These are phyloP conservation scores for Gyrodactylus bullatarudis DNA, from an alignment of 1,140 invertebrate genomes.

Conservation along the genomic window DNA sequence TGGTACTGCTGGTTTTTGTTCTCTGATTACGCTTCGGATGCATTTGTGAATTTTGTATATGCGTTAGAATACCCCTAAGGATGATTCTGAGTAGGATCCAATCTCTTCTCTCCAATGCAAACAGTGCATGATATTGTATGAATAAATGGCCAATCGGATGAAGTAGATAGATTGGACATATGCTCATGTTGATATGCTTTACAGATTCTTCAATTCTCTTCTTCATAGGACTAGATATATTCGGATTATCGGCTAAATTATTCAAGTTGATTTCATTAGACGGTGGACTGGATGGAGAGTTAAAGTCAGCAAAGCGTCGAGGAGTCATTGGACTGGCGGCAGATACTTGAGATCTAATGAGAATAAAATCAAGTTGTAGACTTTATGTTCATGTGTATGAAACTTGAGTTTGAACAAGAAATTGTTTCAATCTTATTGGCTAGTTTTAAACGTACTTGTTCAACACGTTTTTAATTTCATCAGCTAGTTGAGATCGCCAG, in stretches of 20 bases:
- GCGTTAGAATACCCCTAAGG: neutral
- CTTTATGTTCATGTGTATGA: neutral
- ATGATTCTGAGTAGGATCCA: neutral
- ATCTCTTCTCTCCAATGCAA: neutral
- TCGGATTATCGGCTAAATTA: neutral
- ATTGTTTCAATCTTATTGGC: too few relatives aligned
- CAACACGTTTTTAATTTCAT: neutral
- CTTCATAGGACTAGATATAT: neutral
- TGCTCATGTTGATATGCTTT: neutral
- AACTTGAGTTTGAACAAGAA: neutral
- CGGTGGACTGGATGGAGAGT: neutral
- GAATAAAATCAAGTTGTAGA: neutral
- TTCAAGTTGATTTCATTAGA: neutral
- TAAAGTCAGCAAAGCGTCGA: neutral
- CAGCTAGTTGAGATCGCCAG: neutral
- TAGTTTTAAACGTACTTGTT: neutral
- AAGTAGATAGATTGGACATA: neutral
- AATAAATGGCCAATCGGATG: neutral
- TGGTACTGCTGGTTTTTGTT: neutral
- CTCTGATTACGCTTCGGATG: neutral
- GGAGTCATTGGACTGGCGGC: neutral
- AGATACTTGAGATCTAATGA: neutral
- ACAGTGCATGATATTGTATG: neutral
- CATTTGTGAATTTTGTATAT: neutral
- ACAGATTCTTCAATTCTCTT: neutral